Conservation (phyloP, 1,140 invertebrate species). For the Micrasema minimum region DNA sequence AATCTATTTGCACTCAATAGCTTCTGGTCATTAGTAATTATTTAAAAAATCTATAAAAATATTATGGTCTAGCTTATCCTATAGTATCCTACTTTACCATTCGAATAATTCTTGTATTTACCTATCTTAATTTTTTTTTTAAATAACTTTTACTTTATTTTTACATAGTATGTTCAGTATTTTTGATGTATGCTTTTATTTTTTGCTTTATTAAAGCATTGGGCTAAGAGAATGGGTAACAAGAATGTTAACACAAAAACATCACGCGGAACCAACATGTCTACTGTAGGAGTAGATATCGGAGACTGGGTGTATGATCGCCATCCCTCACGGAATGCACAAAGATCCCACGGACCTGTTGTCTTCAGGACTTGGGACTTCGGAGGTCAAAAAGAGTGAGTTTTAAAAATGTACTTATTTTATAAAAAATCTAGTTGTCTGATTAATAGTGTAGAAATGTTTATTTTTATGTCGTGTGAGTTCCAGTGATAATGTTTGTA, state of each 20-base stretch:
- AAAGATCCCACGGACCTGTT: conserved; percentile 84
- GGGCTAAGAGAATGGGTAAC: conserved; percentile 94
- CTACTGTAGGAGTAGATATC: conserved; percentile 97
- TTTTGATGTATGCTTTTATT: conserved; percentile 3
- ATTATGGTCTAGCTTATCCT: too few species aligned
- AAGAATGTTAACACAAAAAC: conserved; percentile 82
- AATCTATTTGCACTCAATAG: too few species aligned
- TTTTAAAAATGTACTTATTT: background rate
- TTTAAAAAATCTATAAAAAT: too few species aligned
- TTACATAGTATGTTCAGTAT: too few species aligned
- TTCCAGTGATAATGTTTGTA: too few species aligned
- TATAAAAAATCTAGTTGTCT: background rate
- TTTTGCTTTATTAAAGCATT: conserved; percentile 76
- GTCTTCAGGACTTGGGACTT: conserved; percentile 99
- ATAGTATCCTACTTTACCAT: too few species aligned
- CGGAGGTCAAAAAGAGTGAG: conserved; percentile 91
- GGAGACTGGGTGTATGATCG: conserved; percentile 95
- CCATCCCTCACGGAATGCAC: conserved; percentile 71
- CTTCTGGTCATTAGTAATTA: too few species aligned
- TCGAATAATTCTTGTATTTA: too few species aligned
- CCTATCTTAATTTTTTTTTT: too few species aligned
- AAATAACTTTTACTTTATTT: too few species aligned
- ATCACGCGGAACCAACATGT: conserved; percentile 82
- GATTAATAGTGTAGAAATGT: background rate
- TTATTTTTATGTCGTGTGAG: background rate